Base-by-base conservation (phyloP, 2,113 vertebrate genomes). In the Macquaria ambigua region DNA sequence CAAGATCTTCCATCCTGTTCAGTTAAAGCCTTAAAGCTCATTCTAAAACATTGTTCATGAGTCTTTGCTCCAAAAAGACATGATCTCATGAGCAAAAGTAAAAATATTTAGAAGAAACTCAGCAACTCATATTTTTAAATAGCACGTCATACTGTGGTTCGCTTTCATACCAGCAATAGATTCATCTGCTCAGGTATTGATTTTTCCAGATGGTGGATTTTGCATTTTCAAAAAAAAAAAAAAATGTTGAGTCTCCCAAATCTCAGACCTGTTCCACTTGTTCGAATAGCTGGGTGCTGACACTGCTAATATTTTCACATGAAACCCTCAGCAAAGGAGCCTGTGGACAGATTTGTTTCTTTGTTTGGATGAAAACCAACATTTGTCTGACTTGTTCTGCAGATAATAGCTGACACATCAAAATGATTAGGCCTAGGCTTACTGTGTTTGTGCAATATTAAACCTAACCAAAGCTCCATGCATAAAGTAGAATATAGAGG, bases 241-340 rank as follows among this genome's bases (percentile, higher is more conserved):
- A 83, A 74, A 76, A 28, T 69, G 34, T 68, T 69, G 25, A 8
- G 64, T 81, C 39, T 75, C 66, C 39, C 12, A 41, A 86, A 79
- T 78, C 83, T 82, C 56, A 72, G 28, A 43, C 64, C 41, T 34
- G n/a, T 78, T 52, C 18, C n/a, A 11, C 16, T 48, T 87, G 34
- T 90, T 81, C 88, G 79, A 88, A 77, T 76, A 84, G 87, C 73
- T 75, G 68, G 82, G 59, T 59, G 77, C 85, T 87, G 78, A 72
- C 62, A 15, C 39, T 56, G 76, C 69, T 79, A 87, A 90, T 83
- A 77, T 83, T 89, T 81, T 56, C 79, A 58, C 31, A 90, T 56
- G 53, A 81, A 87, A 79, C 25, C 55, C 66, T 85, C 39, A 43
- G 66, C 61, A 7, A 16, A 81, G 59, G 73, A 86, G 87, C 28